Conservation (phyloP, 1,140 invertebrate species). For the Papilio xuthus region DNA sequence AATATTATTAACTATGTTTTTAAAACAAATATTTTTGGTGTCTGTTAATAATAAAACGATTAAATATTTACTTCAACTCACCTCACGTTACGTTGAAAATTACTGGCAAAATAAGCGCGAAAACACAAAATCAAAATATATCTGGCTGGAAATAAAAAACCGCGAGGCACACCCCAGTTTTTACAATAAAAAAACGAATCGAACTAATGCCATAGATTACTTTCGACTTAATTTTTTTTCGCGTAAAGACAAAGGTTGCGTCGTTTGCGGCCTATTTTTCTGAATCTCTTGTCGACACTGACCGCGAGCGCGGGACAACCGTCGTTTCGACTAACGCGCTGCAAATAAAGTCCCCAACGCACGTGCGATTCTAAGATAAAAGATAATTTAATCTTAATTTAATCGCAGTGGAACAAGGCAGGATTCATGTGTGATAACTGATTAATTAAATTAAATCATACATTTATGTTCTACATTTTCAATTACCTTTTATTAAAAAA, state of each 20-base stretch:
- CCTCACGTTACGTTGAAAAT: slow-evolving; percentile 10
- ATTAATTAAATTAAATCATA: background rate
- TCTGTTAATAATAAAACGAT: background rate
- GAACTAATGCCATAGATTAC: slow-evolving; percentile 59
- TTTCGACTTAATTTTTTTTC: slow-evolving; percentile 57
- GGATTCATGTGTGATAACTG: background rate
- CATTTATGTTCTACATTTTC: background rate
- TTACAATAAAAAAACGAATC: slow-evolving; percentile 46
- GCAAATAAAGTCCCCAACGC: slow-evolving; percentile 33
- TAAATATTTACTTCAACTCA: background rate
- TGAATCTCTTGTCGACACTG: slow-evolving; percentile 60
- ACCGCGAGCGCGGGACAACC: slow-evolving; percentile 39
- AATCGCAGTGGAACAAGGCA: slow-evolving; percentile 34
- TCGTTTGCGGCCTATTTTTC: slow-evolving; percentile 63
- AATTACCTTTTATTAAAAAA: too few relatives aligned
- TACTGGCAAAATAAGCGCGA: slow-evolving; percentile 16
- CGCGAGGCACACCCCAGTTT: slow-evolving; percentile 43
- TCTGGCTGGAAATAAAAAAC: slow-evolving; percentile 36
- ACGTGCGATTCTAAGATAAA: slow-evolving; percentile 34
- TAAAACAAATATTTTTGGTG: background rate
- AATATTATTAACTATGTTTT: too few relatives aligned
- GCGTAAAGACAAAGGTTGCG: slow-evolving; percentile 48
- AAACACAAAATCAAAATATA: slow-evolving; percentile 4
- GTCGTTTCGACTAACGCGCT: slow-evolving; percentile 39
- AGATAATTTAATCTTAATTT: slow-evolving; percentile 32